phyloP scores from a whole-genome alignment of 2,113 vertebrate genomes.

The Cinclus cinclus region DNA sequence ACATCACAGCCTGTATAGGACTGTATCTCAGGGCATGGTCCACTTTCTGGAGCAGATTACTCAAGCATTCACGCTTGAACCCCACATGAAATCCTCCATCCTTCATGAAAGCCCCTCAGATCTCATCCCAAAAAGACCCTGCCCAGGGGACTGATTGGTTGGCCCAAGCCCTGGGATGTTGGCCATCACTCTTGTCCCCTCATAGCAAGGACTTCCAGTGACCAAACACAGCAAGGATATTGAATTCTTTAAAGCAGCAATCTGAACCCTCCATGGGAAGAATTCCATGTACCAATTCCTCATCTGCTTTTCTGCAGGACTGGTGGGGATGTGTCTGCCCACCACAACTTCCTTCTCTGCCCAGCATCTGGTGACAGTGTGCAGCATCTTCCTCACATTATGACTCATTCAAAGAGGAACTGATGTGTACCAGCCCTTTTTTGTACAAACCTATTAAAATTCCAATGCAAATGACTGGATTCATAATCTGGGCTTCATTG shows the following conservation, averaged over 20 bases:
- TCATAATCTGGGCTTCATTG: slow-evolving; percentile 66
- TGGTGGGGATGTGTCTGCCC: neutral
- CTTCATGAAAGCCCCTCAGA: neutral
- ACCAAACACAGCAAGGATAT: too few species aligned
- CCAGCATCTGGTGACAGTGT: neutral
- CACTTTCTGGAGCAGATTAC: neutral
- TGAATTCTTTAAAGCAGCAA: neutral
- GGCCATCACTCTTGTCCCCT: neutral
- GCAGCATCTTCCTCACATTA: neutral
- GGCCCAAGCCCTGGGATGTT: neutral
- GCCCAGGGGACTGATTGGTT: neutral
- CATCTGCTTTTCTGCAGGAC: neutral
- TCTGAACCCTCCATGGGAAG: neutral
- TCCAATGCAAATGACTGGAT: slow-evolving; percentile 65
- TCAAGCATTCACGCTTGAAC: neutral
- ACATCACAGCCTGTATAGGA: rapidly evolving
- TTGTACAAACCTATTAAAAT: slow-evolving; percentile 66
- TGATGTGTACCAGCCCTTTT: slow-evolving; percentile 40
- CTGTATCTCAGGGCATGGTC: neutral
- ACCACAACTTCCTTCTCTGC: neutral
- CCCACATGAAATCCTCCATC: neutral
- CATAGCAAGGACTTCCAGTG: neutral
- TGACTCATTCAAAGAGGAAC: slow-evolving; percentile 12
- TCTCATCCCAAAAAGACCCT: neutral
- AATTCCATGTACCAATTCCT: rapidly evolving